A percentile compares a stretch with the other conserved stretches of the same genome.
phyloP scores from a whole-genome alignment of 2,888 invertebrate species.

The Bunonema sp. region DNA sequence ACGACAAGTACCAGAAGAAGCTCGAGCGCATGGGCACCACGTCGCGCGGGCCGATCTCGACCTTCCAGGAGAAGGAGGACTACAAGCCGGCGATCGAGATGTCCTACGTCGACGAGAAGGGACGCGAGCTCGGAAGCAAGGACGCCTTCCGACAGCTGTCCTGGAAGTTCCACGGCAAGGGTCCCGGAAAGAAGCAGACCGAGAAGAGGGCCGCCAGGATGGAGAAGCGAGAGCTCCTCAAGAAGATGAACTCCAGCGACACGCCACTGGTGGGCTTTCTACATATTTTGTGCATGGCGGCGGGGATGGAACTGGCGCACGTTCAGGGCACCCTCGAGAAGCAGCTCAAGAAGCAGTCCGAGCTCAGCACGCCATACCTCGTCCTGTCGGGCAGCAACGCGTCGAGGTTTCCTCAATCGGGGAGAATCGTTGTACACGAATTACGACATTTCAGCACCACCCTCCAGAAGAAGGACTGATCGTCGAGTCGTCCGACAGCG shows the following conservation, averaged over 20 bases:
- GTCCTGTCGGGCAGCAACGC: slow-evolving; percentile 17
- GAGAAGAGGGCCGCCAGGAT: slow-evolving; percentile 87
- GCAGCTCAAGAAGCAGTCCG: slow-evolving; percentile 73
- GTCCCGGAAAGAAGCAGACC: slow-evolving; percentile 89
- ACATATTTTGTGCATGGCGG: slow-evolving; percentile 45
- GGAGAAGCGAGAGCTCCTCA: slow-evolving; percentile 68
- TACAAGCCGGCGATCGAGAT: slow-evolving; percentile 47
- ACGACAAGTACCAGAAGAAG: slow-evolving; percentile 43
- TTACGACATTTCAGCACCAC: slow-evolving; percentile 2
- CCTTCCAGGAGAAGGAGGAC: slow-evolving; percentile 37
- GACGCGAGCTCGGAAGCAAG: slow-evolving; percentile 74
- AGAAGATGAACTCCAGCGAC: slow-evolving; percentile 31
- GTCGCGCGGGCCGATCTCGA: slow-evolving; percentile 29
- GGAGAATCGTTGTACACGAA: background rate
- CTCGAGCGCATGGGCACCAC: slow-evolving; percentile 39
- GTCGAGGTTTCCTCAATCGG: slow-evolving; percentile 3
- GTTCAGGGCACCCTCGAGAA: slow-evolving; percentile 67
- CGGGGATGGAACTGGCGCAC: background rate
- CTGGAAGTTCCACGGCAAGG: slow-evolving; percentile 78
- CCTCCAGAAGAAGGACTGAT: slow-evolving; percentile 2
- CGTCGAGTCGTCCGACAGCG: too few species aligned
- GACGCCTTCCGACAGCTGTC: slow-evolving; percentile 66
- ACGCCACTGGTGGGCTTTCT: slow-evolving; percentile 78
- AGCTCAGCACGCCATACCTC: slow-evolving; percentile 35
- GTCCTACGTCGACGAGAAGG: slow-evolving; percentile 80